Conservation (phyloP, 2,888 invertebrate genomes). For the Mythimna pallens region DNA sequence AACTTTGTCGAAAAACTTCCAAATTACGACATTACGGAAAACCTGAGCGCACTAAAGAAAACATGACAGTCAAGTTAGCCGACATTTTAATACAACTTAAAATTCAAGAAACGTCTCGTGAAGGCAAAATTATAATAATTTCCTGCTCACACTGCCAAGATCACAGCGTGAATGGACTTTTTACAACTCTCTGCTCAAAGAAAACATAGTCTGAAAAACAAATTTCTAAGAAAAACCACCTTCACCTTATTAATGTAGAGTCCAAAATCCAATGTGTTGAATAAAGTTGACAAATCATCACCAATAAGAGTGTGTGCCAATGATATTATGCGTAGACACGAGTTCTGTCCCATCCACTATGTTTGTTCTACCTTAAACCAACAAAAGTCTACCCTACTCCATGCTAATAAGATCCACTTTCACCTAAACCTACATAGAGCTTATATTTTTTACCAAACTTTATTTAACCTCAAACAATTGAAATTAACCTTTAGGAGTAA, state of each 20-base stretch:
- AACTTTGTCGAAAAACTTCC: constrained; percentile 31
- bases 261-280: constrained; percentile 56
- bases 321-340: constrained; percentile 89
- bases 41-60: constrained; percentile 44
- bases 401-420: constrained; percentile 52
- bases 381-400: constrained; percentile 55
- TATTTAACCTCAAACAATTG: constrained; percentile 41
- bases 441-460: constrained; percentile 62
- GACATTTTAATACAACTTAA: constrained; percentile 60
- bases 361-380: constrained; percentile 55
- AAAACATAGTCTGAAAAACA: constrained; percentile 70
- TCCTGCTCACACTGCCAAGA: constrained; percentile 71
- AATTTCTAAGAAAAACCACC: constrained; percentile 43
- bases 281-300: constrained; percentile 87
- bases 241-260: constrained; percentile 55
- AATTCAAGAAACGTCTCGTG: constrained; percentile 64
- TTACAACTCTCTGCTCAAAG: constrained; percentile 75
- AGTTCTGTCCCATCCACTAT: constrained; percentile 73
- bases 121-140: constrained; percentile 65
- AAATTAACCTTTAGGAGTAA: constrained; percentile 66
- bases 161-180: constrained; percentile 80
- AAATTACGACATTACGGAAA: constrained; percentile 54
- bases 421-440: constrained; percentile 40
- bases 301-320: constrained; percentile 82
- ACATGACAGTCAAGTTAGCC: constrained; percentile 54